phyloP scores from a whole-genome alignment of 2,888 invertebrate species.

The Microplitis deprimator region DNA sequence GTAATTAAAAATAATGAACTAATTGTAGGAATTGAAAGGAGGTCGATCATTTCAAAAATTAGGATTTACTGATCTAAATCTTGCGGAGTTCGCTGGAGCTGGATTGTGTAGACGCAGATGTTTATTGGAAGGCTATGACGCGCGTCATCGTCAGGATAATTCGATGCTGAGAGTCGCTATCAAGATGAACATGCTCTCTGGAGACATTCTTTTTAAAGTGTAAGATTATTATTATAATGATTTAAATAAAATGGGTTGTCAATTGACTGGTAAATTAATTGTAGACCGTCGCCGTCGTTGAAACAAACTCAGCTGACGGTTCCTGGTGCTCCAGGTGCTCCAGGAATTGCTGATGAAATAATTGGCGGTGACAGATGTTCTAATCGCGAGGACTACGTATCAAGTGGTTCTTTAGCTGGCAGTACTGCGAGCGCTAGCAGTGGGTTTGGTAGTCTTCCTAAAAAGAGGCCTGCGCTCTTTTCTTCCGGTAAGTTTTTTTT shows the following conservation, averaged over 20 bases:
- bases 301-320: conserved; percentile 75
- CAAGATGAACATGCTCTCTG: conserved; percentile 94
- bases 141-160: conserved; percentile 94
- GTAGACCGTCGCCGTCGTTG: conserved; percentile 78
- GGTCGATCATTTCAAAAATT: conserved; percentile 94
- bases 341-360: conserved; percentile 63
- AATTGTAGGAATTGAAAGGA: conserved; percentile 77
- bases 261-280: conserved; percentile 42
- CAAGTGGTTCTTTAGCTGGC: conserved; percentile 76
- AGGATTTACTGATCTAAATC: conserved; percentile 97
- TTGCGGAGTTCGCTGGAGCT: conserved; percentile 96
- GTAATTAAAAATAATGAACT: conserved; percentile 16
- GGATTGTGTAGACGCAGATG: conserved; percentile 89
- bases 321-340: conserved; percentile 64
- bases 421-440: conserved; percentile 84
- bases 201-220: conserved; percentile 98
- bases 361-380: conserved; percentile 68
- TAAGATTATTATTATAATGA: conserved; percentile 74
- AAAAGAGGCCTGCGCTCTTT: conserved; percentile 78
- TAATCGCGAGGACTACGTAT: conserved; percentile 74
- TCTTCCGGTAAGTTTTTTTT: conserved; percentile 70
- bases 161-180: conserved; percentile 93
- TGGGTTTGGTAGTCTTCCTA: conserved; percentile 89
- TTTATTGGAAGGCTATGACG: conserved; percentile 95
- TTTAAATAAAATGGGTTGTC: neutral